A percentile compares a stretch with the other conserved stretches of the same genome.
Conservation (phyloP, 1,140 invertebrate genomes). For the Orussus abietinus region DNA sequence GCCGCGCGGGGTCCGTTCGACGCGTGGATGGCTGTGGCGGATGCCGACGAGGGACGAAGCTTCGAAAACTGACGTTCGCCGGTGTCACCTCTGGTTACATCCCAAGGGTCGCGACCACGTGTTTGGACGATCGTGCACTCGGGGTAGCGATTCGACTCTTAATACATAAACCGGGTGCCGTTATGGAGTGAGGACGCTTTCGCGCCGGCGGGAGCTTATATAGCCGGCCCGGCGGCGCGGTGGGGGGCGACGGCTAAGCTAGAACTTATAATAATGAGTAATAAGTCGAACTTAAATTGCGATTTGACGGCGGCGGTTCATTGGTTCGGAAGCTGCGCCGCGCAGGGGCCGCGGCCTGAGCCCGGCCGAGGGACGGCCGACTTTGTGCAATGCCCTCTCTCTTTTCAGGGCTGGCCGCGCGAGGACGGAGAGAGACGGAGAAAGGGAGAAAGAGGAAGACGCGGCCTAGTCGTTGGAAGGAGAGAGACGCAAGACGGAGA, state of each 20-base stretch:
- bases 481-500: conserved; percentile 1
- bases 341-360: background rate
- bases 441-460: conserved; percentile 3
- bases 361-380: no score
- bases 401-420: no score
- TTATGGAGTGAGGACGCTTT: conserved; percentile 46
- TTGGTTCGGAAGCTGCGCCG: conserved; percentile 3
- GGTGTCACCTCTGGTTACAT: background rate
- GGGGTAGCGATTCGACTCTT: conserved; percentile 17
- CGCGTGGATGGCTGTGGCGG: no score
- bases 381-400: no score
- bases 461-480: background rate
- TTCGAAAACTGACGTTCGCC: background rate
- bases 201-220: conserved; percentile 43
- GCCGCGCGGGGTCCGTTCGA: no score
- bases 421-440: background rate
- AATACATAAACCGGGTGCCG: conserved; percentile 42
- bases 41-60: background rate
- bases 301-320: no score
- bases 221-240: conserved; percentile 32
- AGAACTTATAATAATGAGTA: conserved; percentile 39
- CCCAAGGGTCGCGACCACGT: background rate
- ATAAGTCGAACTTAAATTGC: conserved; percentile 26
- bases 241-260: conserved; percentile 33
- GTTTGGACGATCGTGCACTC: background rate